Conservation (phyloP, 2,113 vertebrate genomes). For the Pachyramphus minor region DNA sequence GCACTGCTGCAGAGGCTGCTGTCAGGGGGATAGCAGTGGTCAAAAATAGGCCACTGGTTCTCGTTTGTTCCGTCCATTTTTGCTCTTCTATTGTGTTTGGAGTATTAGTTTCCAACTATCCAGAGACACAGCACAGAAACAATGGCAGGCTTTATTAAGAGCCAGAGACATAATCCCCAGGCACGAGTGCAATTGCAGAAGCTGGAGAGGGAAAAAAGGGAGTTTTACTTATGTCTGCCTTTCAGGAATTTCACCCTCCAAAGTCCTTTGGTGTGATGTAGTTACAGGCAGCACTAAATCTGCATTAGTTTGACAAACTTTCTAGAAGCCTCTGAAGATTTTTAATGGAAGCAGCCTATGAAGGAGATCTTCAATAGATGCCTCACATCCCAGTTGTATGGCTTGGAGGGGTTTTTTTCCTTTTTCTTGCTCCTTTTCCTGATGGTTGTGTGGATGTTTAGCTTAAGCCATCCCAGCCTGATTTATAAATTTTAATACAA, state of each 20-base stretch:
- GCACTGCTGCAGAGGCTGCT: slow-evolving; percentile 6
- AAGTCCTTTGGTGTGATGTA: not conserved
- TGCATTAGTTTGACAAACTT: slow-evolving; percentile 20
- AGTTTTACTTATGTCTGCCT: not conserved
- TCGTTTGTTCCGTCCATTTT: slow-evolving; percentile 45
- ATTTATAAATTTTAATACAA: not conserved
- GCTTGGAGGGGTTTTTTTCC: not conserved
- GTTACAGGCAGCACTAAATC: not conserved
- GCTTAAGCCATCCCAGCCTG: not conserved
- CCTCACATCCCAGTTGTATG: not conserved
- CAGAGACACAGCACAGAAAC: slow-evolving; percentile 24
- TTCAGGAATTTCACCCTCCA: slow-evolving; percentile 7
- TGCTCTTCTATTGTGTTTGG: slow-evolving; percentile 32
- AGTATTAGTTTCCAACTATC: slow-evolving; percentile 39
- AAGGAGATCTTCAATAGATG: not conserved
- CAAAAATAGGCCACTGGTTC: slow-evolving; percentile 6
- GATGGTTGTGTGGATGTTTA: not conserved
- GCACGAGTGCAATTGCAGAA: not conserved
- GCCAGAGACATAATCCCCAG: not conserved
- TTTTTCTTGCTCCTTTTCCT: not conserved
- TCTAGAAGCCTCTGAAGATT: not conserved
- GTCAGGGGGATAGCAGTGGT: slow-evolving; percentile 41
- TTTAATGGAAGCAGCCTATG: not conserved
- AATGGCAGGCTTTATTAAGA: slow-evolving; percentile 33
- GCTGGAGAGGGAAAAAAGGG: not conserved